These are phyloP conservation scores for Myotis findleyi DNA, from an alignment of 2,797 vertebrate species.

Conservation along the genomic window DNA sequence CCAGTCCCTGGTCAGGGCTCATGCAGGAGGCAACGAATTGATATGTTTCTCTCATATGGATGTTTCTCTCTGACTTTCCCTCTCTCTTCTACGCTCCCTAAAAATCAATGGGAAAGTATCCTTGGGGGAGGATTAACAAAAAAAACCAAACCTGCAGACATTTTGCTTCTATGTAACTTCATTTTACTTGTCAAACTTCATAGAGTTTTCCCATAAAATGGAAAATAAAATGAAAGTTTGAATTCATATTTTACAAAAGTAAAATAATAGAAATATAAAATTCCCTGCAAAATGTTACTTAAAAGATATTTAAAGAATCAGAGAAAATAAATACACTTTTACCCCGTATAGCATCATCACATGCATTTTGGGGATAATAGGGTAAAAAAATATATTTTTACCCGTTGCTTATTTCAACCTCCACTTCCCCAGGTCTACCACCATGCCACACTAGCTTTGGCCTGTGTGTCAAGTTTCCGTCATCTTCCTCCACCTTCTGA, in stretches of 20 bases:
- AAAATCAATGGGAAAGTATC: too few relatives aligned
- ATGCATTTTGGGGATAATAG: neutral
- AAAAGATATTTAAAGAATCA: neutral
- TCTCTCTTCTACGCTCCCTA: too few relatives aligned
- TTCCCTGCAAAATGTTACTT: neutral
- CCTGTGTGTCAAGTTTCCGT: neutral
- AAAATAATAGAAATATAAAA: neutral
- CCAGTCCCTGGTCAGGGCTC: too few relatives aligned
- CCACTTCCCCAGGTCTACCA: neutral
- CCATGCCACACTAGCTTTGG: neutral
- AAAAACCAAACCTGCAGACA: neutral
- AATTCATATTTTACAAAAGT: neutral
- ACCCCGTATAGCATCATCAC: neutral
- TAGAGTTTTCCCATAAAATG: neutral
- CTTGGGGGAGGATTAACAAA: too few relatives aligned
- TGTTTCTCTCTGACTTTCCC: too few relatives aligned
- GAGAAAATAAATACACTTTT: neutral
- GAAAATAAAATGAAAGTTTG: slow-evolving; percentile 27
- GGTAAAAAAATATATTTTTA: neutral
- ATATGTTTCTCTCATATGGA: too few relatives aligned
- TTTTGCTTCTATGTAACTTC: neutral
- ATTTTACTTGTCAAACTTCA: neutral
- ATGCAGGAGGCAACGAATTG: too few relatives aligned
- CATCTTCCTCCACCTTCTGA: neutral
- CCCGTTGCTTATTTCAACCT: neutral